Base-by-base conservation (phyloP, 2,888 invertebrate species). In the Leptogaster cylindrica region DNA sequence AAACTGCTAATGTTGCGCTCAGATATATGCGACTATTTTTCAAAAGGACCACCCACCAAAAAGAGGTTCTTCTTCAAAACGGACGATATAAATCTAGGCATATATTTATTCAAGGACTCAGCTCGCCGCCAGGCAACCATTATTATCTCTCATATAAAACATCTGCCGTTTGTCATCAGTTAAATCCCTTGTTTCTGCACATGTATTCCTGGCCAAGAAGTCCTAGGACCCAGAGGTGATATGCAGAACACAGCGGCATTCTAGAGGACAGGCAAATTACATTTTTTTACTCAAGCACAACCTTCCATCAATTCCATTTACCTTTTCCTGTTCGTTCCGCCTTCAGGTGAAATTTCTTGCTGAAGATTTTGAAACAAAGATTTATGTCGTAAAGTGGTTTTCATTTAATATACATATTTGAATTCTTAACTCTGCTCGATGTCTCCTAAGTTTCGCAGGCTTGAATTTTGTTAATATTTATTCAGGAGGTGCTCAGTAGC, bases 341-440 rank as follows among this genome's bases (percentile, higher is more conserved):
- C 64, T 33, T 52, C 33, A 20, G 48, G 41, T 18, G 12, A 51
- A 52, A 55, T 65, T 65, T 68, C 67, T 52, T 41, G 52, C 46
- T 16, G 16, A 28, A 51, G 44, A 52, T 61, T 66, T 66, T 68
- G 65, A 65, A 68, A 68, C 68, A 68, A 68, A 68, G 68, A 68
- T 68, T 68, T 68, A 68, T 66, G 50, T 50, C 66, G 51, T 68
- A 61, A 68, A 68, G 68, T 66, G 68, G 68, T 66, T 68, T 66
- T 66, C 68, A 66, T 58, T 68, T 68, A 68, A 68, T 68, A 68
- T 68, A 66, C 68, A 68, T 68, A 66, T 68, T 68, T 66, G 66
- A 68, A 68, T 68, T 68, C 25, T 51, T 44, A 61, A 41, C 33
- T 65, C 33, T 14, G 23, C 14, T 23, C 16, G 12, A 41, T 8